phyloP scores from a whole-genome alignment of 2,113 vertebrate genomes.

The Cebidichthys violaceus region DNA sequence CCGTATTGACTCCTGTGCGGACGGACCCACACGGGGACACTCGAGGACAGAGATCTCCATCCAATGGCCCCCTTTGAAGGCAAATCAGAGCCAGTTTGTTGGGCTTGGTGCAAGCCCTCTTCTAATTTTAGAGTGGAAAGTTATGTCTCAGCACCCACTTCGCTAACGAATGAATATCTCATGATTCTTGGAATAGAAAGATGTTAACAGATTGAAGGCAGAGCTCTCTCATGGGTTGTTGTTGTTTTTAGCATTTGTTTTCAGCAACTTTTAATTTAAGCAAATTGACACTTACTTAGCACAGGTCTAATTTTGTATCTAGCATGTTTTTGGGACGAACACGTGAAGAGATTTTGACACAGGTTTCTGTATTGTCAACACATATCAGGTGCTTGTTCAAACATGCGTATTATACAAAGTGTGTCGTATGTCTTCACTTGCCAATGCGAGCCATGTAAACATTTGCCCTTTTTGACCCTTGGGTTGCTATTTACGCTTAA shows the following conservation, averaged over 20 bases:
- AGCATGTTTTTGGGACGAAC: slow-evolving; percentile 36
- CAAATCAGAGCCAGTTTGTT: slow-evolving; percentile 29
- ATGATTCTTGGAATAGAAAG: slow-evolving; percentile 32
- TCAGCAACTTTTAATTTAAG: slow-evolving; percentile 15
- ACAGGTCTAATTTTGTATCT: slow-evolving; percentile 12
- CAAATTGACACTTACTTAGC: slow-evolving; percentile 7
- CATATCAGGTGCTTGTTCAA: slow-evolving; percentile 54
- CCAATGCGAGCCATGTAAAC: slow-evolving; percentile 54
- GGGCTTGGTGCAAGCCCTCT: slow-evolving; percentile 25
- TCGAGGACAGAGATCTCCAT: slow-evolving; percentile 1
- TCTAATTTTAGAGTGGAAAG: slow-evolving; percentile 46
- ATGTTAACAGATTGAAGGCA: slow-evolving; percentile 33
- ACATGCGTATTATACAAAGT: slow-evolving; percentile 26
- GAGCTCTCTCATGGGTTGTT: slow-evolving; percentile 16
- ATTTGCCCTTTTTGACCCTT: slow-evolving; percentile 35
- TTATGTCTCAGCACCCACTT: slow-evolving; percentile 46
- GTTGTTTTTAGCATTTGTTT: slow-evolving; percentile 15
- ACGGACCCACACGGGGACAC: neutral
- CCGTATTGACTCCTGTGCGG: slow-evolving; percentile 20
- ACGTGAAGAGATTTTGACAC: slow-evolving; percentile 13
- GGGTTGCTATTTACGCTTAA: slow-evolving; percentile 49
- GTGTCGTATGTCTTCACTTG: slow-evolving; percentile 52
- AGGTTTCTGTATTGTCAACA: slow-evolving; percentile 24
- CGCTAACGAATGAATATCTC: slow-evolving; percentile 45
- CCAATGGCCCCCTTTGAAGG: slow-evolving; percentile 13